phyloP scores from a whole-genome alignment of 1,140 invertebrate genomes.

The Monomorium pharaonis region DNA sequence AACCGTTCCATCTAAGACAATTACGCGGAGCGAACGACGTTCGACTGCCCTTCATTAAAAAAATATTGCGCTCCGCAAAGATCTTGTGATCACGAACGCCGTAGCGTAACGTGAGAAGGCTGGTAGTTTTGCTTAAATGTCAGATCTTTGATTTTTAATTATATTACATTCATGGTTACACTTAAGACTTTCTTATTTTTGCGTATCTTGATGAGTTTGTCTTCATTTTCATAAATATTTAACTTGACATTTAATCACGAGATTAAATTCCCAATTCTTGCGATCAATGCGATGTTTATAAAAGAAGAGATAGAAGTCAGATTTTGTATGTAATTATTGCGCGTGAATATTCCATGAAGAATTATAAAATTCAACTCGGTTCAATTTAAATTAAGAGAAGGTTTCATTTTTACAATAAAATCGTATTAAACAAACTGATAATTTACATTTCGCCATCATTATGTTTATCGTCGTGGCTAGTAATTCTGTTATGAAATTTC shows the following conservation, averaged over 20 bases:
- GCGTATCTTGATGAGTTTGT: not conserved
- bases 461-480: slow-evolving; percentile 7
- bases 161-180: slow-evolving; percentile 1
- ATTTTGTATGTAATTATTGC: slow-evolving; percentile 17
- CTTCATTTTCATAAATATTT: slow-evolving; percentile 21
- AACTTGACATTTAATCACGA: slow-evolving; percentile 41
- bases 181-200: not conserved
- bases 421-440: slow-evolving; percentile 3
- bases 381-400: not conserved
- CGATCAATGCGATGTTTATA: not conserved
- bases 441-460: slow-evolving; percentile 33
- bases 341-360: not conserved
- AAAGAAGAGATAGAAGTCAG: not conserved
- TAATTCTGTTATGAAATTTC: slow-evolving; percentile 40
- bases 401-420: not conserved
- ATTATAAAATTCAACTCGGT: not conserved
- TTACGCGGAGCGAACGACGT: slow-evolving; percentile 9
- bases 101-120: slow-evolving; percentile 8
- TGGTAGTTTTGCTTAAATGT: slow-evolving; percentile 21
- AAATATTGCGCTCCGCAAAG: not conserved
- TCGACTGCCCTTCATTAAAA: slow-evolving; percentile 26
- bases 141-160: slow-evolving; percentile 12
- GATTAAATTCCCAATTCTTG: not conserved
- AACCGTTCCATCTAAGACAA: slow-evolving; percentile 31
- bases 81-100: slow-evolving; percentile 3